A percentile compares a stretch with the other conserved stretches of the same genome.
phyloP scores from a whole-genome alignment of 2,797 vertebrate species.

The Oryzias dopingdopingensis region DNA sequence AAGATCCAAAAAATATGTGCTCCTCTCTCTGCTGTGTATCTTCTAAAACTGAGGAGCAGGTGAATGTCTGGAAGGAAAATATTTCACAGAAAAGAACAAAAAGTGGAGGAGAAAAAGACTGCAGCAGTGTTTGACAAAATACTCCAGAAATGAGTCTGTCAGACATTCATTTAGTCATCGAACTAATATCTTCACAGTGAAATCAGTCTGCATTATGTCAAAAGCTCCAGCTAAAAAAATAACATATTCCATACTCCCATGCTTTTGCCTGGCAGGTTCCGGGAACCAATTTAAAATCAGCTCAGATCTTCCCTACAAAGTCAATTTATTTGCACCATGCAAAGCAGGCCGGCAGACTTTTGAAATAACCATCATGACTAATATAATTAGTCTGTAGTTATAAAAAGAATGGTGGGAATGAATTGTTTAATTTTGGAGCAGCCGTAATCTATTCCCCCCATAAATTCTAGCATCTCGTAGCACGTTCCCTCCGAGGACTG shows the following conservation, averaged over 20 bases:
- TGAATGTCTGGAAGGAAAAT: conserved; percentile 12
- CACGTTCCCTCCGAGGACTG: conserved; percentile 42
- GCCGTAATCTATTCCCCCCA: conserved; percentile 65
- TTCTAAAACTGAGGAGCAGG: conserved; percentile 10
- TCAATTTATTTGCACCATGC: conserved; percentile 64
- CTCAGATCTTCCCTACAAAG: conserved; percentile 36
- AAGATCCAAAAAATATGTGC: too few species aligned
- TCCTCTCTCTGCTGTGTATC: conserved; percentile 3
- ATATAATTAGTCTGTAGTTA: conserved; percentile 74
- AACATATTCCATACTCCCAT: conserved; percentile 28
- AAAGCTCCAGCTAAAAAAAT: conserved; percentile 45
- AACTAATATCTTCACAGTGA: conserved; percentile 34
- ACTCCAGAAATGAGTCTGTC: conserved; percentile 51
- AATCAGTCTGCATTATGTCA: conserved; percentile 27
- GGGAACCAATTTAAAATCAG: conserved; percentile 61
- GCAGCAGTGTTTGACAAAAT: conserved; percentile 53
- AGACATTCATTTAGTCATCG: conserved; percentile 36
- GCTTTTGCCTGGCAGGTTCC: conserved; percentile 43
- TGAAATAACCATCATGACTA: conserved; percentile 62
- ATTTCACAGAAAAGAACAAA: conserved; percentile 10
- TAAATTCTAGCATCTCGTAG: conserved; percentile 58
- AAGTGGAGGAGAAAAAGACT: conserved; percentile 21
- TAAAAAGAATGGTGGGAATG: conserved; percentile 73
- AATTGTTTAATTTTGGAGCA: conserved; percentile 70
- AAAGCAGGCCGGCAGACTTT: conserved; percentile 62